Evolutionary conservation across 2,888 invertebrate species (phyloP).

Genomic region (Aphodius granarius): DNA sequence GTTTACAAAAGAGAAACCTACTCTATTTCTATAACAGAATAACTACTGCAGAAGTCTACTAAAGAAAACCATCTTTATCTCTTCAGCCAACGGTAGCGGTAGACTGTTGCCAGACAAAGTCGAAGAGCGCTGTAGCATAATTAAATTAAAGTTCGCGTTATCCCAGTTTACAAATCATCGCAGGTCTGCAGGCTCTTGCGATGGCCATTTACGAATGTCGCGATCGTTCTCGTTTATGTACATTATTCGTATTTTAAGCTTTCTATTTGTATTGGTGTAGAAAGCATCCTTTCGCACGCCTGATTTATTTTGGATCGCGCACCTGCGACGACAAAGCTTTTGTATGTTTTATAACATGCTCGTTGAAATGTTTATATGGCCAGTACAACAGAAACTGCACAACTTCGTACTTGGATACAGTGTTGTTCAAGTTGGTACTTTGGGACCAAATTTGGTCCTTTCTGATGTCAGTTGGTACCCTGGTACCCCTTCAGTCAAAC

Average conservation of each 20-base stretch:
- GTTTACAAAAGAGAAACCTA: no score
- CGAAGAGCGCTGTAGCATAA: neutral
- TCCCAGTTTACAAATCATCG: neutral
- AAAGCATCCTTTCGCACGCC: neutral
- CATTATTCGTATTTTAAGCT: neutral
- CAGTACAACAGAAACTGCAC: neutral
- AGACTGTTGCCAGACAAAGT: neutral
- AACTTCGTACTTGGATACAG: no score
- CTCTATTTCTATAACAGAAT: no score
- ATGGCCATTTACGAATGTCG: neutral
- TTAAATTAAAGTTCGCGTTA: neutral
- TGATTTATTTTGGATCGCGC: neutral
- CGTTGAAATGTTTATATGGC: neutral
- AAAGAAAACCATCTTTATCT: no score
- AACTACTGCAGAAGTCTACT: no score
- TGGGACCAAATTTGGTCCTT: no score
- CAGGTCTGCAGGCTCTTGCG: neutral
- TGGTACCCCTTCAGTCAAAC: no score
- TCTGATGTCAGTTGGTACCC: no score
- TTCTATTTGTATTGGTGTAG: neutral
- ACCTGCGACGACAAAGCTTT: neutral
- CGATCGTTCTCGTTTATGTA: neutral
- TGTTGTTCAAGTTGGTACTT: no score
- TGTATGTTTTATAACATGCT: neutral
- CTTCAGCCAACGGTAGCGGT: no score